A percentile compares a stretch with the other conserved stretches of the same genome.
phyloP scores from a whole-genome alignment of 2,113 vertebrate species.

The Calypte anna region DNA sequence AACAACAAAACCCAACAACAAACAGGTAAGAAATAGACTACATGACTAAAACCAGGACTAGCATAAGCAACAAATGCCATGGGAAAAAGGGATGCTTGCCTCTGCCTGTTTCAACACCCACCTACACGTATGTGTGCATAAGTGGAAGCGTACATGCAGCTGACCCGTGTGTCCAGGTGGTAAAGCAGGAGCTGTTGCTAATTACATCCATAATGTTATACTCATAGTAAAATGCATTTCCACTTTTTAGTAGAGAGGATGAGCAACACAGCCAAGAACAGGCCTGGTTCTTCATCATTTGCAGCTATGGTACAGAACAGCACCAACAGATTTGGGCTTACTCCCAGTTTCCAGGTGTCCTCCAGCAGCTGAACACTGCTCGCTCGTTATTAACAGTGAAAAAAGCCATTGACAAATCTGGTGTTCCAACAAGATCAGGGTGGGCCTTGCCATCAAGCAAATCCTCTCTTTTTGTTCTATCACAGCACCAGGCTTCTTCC shows the following conservation, averaged over 20 bases:
- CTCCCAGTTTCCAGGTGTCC: not conserved
- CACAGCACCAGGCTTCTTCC: conserved; percentile 29
- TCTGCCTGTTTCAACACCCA: not conserved
- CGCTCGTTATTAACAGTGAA: not conserved
- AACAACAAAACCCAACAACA: too few relatives aligned
- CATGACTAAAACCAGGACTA: not conserved
- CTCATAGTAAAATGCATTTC: not conserved
- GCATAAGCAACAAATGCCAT: conserved; percentile 14
- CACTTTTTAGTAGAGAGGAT: not conserved
- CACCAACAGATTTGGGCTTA: not conserved
- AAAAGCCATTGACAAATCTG: conserved; percentile 17
- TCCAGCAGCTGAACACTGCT: not conserved
- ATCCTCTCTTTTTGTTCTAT: conserved; percentile 34
- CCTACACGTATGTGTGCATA: not conserved
- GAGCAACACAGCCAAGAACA: not conserved
- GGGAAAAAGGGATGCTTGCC: not conserved
- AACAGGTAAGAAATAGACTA: not conserved
- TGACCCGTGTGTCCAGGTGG: not conserved
- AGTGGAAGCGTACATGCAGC: not conserved
- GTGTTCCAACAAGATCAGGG: not conserved
- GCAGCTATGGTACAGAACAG: not conserved
- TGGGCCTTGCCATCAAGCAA: not conserved
- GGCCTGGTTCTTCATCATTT: not conserved
- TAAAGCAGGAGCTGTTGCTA: not conserved
- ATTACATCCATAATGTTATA: rapidly evolving